Percentiles rank a stretch among this genome's conserved stretches.
Conservation (phyloP, 1,140 invertebrate genomes). For the Drosophila trapezifrons region DNA sequence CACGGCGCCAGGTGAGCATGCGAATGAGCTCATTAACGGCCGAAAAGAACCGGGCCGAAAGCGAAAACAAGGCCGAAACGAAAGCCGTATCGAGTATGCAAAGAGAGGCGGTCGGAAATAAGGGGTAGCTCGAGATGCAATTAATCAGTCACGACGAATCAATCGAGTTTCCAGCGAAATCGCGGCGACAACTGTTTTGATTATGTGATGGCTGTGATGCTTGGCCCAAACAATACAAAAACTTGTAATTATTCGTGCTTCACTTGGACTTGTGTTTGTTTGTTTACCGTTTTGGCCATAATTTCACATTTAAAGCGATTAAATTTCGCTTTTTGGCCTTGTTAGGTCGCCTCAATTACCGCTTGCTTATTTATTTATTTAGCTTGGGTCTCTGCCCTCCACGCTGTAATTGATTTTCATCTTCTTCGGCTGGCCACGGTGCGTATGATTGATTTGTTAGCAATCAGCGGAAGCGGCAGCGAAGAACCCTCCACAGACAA, state of each 20-base stretch:
- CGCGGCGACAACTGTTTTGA: constrained; percentile 59
- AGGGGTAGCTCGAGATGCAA: constrained; percentile 54
- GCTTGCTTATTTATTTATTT: constrained; percentile 49
- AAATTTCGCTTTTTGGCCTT: constrained; percentile 74
- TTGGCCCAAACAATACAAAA: constrained; percentile 25
- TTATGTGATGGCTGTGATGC: constrained; percentile 45
- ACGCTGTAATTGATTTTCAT: constrained; percentile 43
- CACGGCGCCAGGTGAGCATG: constrained; percentile 56
- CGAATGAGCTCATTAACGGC: constrained; percentile 69
- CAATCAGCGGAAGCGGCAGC: constrained; percentile 6
- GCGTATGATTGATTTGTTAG: constrained; percentile 54
- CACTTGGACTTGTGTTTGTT: constrained; percentile 30
- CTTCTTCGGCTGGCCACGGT: constrained; percentile 16
- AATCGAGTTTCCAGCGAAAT: constrained; percentile 52
- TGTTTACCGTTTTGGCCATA: constrained; percentile 53
- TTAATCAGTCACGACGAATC: constrained; percentile 74
- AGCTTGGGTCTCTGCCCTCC: constrained; percentile 19
- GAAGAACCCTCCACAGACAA: constrained; percentile 19
- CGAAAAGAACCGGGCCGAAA: constrained; percentile 41
- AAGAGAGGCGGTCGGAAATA: constrained; percentile 15
- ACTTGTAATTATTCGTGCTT: constrained; percentile 52
- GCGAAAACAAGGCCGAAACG: constrained; percentile 60
- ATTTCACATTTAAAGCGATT: constrained; percentile 80
- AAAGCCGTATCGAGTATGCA: constrained; percentile 50
- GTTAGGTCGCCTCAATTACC: constrained; percentile 55